phyloP scores from a whole-genome alignment of 2,888 invertebrate species.

The Platypus cylindrus region DNA sequence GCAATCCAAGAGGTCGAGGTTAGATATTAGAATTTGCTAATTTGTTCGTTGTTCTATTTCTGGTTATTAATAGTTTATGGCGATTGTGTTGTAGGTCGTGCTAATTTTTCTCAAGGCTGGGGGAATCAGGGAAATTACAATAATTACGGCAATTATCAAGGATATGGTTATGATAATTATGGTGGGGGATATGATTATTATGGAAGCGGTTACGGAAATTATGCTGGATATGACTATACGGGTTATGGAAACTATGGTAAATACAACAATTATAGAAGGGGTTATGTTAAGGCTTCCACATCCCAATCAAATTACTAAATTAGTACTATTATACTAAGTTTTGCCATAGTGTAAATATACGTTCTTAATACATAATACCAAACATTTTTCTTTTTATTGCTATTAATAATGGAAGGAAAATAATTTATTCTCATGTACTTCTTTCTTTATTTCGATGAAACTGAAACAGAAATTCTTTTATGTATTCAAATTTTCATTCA shows the following conservation, averaged over 20 bases:
- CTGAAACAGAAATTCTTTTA: too few relatives aligned
- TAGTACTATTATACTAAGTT: slow-evolving; percentile 1
- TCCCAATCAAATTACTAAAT: slow-evolving; percentile 4
- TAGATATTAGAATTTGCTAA: slow-evolving; percentile 2
- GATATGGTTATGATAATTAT: slow-evolving; percentile 43
- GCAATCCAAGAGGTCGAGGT: too few relatives aligned
- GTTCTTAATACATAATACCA: slow-evolving; percentile 8
- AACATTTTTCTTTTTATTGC: neutral
- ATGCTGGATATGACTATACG: slow-evolving; percentile 70
- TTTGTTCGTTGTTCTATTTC: slow-evolving; percentile 21
- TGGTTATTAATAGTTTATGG: too few relatives aligned
- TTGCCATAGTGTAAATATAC: slow-evolving; percentile 1
- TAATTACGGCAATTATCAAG: slow-evolving; percentile 48
- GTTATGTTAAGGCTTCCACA: slow-evolving; percentile 3
- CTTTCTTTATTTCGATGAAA: neutral
- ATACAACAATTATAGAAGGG: slow-evolving; percentile 34
- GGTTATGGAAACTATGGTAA: slow-evolving; percentile 73
- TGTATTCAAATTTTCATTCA: neutral
- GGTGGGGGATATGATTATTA: slow-evolving; percentile 53
- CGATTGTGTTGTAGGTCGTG: slow-evolving; percentile 35
- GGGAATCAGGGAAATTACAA: slow-evolving; percentile 18
- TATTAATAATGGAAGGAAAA: slow-evolving; percentile 2
- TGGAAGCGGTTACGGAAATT: slow-evolving; percentile 65
- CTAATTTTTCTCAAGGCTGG: slow-evolving; percentile 17
- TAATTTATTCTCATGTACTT: slow-evolving; percentile 8